These are phyloP conservation scores for Zaprionus bogoriensis DNA, from an alignment of 2,888 invertebrate genomes.

Conservation along the genomic window DNA sequence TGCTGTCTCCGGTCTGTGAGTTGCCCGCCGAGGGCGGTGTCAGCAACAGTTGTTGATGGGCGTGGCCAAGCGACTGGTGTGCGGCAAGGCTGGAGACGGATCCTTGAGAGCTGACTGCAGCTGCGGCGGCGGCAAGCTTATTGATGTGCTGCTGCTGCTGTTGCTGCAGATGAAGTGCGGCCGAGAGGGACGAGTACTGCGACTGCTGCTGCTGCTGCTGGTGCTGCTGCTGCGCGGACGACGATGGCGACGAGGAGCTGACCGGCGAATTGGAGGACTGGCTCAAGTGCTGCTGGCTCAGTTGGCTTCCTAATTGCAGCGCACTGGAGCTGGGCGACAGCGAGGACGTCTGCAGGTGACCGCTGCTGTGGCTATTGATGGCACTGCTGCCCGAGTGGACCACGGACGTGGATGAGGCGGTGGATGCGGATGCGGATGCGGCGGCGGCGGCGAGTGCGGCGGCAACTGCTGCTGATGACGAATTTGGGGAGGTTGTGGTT, in stretches of 20 bases:
- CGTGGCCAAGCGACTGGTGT: conserved; percentile 59
- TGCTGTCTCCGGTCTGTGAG: conserved; percentile 79
- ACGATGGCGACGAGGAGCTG: conserved; percentile 81
- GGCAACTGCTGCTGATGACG: conserved; percentile 89
- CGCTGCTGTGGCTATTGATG: conserved; percentile 69
- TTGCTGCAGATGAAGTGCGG: conserved; percentile 80
- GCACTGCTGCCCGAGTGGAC: conserved; percentile 81
- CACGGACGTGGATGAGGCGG: conserved; percentile 75
- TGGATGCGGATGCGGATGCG: conserved; percentile 68
- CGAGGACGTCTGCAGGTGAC: conserved; percentile 62
- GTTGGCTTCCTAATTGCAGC: conserved; percentile 59
- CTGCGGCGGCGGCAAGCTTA: conserved; percentile 80
- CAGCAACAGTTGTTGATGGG: conserved; percentile 76
- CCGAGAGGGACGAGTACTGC: conserved; percentile 83
- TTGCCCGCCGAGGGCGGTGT: conserved; percentile 79
- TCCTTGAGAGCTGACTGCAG: conserved; percentile 73
- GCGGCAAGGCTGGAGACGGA: conserved; percentile 41
- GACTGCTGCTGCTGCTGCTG: conserved; percentile 73
- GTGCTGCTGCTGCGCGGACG: conserved; percentile 70
- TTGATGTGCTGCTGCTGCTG: conserved; percentile 81
- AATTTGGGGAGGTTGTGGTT: conserved; percentile 84
- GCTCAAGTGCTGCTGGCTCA: conserved; percentile 68
- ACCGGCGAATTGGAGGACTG: conserved; percentile 82
- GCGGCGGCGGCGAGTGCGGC: conserved; percentile 83
- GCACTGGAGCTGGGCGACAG: conserved; percentile 72